Base-by-base conservation (phyloP, 2,888 invertebrate genomes). In the Blera fallax region DNA sequence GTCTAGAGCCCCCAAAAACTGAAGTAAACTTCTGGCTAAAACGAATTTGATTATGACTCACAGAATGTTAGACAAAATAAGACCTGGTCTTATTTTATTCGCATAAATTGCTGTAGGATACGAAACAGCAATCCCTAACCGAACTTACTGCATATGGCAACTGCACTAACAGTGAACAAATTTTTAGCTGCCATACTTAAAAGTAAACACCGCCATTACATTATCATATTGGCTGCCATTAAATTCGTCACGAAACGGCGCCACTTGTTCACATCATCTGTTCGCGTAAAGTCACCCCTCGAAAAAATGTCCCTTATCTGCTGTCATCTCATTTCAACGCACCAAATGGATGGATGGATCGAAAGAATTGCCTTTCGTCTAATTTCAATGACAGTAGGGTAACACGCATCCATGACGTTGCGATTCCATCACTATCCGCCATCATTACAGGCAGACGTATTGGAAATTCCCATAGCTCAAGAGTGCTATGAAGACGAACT, bases 251-350 rank as follows among this genome's bases (percentile, higher is more conserved):
- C 56, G 8, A 14, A 50, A 73, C 52, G 45, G 69, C 69, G 79
- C 70, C 85, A 85, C 85, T 85, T 85, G 85, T 81, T 85, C 70
- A 43, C 60, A 67, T 85, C 76, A 85, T 81, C 72, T 85, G 81
- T 62, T 72, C 21, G 65, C 62, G 40, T 40, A 58, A 32, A 64
- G 77, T 77, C 65, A 77, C 77, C 82, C 84, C 74, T 80, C 72
- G 11, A 37, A 29, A 56, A 14, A 52, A 32, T 48, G 52, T 45
- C 67, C 62, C 80, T 80, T 80, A 84, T 80, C 80, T 58, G 69
- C 80, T 84, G 84, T 80, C 84, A 80, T 76, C 74, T 76, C 58
- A 80, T 76, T 84, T 84, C 84, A 76, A 74, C 80, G 52, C 56
- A 58, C 29, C 64, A 14, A 56, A 69, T 14, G 21, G 8, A 37